Conservation (phyloP, 2,888 invertebrate genomes). For the Diadromus collaris region DNA sequence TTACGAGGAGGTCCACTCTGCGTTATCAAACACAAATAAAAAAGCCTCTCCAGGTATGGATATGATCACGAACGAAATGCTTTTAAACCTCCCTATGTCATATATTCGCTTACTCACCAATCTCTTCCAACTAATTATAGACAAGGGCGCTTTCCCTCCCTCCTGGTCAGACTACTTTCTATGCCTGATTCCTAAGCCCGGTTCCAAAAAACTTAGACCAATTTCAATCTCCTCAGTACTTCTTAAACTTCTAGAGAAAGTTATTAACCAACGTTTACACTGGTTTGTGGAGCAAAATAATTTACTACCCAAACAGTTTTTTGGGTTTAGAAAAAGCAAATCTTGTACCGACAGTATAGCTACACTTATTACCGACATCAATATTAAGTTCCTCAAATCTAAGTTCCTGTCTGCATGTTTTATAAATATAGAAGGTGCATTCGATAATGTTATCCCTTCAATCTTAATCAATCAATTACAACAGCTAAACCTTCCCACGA, state of each 20-base stretch:
- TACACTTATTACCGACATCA: constrained; percentile 1
- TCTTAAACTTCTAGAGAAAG: background rate
- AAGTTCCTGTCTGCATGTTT: constrained; percentile 1
- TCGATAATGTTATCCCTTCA: constrained; percentile 12
- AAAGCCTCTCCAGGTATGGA: background rate
- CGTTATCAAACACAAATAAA: background rate
- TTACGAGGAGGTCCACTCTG: background rate
- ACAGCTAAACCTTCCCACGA: background rate
- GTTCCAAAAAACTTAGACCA: constrained; percentile 1
- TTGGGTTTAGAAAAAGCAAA: background rate
- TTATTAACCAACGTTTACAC: constrained; percentile 5
- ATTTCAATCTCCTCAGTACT: background rate
- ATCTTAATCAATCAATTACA: constrained; percentile 1
- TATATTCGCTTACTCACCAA: background rate
- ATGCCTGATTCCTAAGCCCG: constrained; percentile 3
- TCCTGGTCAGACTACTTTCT: constrained; percentile 6
- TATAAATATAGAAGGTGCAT: constrained; percentile 7
- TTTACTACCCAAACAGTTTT: constrained; percentile 1
- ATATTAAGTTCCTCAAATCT: constrained; percentile 4
- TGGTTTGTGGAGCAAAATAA: background rate
- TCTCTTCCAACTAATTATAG: constrained; percentile 1
- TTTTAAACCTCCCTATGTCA: background rate
- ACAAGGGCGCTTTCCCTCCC: background rate
- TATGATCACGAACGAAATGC: background rate
- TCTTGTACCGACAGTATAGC: constrained; percentile 16